phyloP scores from a whole-genome alignment of 2,797 vertebrate species.

The Eleutherodactylus coqui region DNA sequence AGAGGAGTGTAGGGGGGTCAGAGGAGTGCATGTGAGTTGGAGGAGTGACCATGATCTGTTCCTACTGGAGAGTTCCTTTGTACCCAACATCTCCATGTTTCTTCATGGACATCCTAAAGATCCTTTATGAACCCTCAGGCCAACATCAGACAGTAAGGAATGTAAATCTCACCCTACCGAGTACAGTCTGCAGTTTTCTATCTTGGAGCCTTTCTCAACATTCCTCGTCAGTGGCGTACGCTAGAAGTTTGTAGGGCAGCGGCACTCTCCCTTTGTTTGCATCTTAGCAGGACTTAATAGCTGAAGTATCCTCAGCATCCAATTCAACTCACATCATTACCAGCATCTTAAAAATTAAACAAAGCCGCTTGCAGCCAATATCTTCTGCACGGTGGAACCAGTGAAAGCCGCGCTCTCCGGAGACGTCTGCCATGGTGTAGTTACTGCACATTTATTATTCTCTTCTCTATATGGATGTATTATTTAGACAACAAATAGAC shows the following conservation, averaged over 20 bases:
- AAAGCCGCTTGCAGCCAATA: neutral
- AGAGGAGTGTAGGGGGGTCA: neutral
- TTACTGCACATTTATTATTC: neutral
- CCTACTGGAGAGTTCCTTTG: neutral
- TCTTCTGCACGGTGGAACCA: neutral
- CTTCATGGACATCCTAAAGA: neutral
- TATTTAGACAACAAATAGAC: constrained; percentile 47
- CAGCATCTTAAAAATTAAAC: neutral
- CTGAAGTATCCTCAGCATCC: neutral
- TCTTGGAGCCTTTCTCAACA: neutral
- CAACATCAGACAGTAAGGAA: neutral
- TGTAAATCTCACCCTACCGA: neutral
- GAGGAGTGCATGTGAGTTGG: neutral
- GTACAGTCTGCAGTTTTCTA: neutral
- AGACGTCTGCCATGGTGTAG: neutral
- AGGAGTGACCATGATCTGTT: neutral
- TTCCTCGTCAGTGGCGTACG: neutral
- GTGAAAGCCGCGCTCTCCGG: neutral
- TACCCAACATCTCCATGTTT: no score
- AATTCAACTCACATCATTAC: neutral
- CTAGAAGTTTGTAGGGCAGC: neutral
- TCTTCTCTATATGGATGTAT: constrained; percentile 18
- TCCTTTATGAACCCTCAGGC: neutral
- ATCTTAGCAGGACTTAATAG: neutral
- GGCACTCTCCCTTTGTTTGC: neutral